These are phyloP conservation scores for Bembecia ichneumoniformis DNA, from an alignment of 2,888 invertebrate genomes.

Conservation along the genomic window DNA sequence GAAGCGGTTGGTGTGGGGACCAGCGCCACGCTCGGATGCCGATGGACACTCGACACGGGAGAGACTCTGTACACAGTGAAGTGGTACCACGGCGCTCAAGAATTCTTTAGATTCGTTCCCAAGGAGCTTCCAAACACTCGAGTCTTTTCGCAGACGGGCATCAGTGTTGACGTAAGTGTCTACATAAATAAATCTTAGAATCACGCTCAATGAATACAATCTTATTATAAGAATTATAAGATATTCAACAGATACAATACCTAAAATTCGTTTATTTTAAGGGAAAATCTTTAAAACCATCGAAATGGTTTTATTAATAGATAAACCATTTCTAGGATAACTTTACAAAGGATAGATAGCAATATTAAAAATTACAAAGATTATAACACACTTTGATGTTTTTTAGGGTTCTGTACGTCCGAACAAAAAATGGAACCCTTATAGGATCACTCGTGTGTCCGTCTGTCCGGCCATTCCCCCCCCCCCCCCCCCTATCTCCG, in stretches of 20 bases:
- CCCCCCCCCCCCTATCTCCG: too few species aligned
- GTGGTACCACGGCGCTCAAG: conserved; percentile 84
- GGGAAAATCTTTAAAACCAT: background rate
- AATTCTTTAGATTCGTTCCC: conserved; percentile 86
- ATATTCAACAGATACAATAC: too few species aligned
- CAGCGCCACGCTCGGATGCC: conserved; percentile 80
- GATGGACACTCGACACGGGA: conserved; percentile 78
- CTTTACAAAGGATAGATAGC: too few species aligned
- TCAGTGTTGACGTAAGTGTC: conserved; percentile 79
- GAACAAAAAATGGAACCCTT: too few species aligned
- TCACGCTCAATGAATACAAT: too few species aligned
- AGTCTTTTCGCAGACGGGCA: conserved; percentile 79
- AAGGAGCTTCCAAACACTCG: conserved; percentile 84
- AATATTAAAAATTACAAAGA: too few species aligned
- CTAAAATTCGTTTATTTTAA: background rate
- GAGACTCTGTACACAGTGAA: conserved; percentile 84
- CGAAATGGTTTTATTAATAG: background rate
- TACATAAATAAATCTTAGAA: background rate
- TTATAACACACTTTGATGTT: too few species aligned
- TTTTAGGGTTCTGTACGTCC: too few species aligned
- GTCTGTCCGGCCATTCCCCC: too few species aligned
- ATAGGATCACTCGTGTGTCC: too few species aligned
- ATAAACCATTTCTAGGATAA: too few species aligned
- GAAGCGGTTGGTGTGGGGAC: conserved; percentile 79
- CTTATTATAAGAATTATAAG: too few species aligned